Base-by-base conservation (phyloP, 2,888 invertebrate species). In the Sylvicola cinctus region DNA sequence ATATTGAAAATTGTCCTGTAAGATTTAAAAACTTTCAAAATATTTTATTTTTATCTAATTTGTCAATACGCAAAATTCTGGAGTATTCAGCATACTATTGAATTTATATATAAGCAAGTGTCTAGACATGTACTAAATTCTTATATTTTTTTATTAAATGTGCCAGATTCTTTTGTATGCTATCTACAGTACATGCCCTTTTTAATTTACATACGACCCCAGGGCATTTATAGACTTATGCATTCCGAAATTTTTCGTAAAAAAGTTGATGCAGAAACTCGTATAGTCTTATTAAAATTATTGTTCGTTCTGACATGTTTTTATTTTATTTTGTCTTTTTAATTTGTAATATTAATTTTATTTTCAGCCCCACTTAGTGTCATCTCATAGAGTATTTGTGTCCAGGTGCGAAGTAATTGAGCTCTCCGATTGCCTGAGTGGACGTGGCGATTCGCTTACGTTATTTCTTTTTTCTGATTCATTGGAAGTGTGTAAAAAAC, bases 1-100 rank as follows among this genome's bases (percentile, higher is more conserved):
- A 95, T 54, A 96, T 98, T 49, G 95, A 96, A 53, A 85, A 88
- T 56, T 95, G 93, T 58, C 95, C 96, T 42, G 85, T 85, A 55
- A 63, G 64, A 61, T 36, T 29, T 27, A 12, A 32, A 16, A 15
- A 31, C 29, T 17, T 31, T 30, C 17, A 23, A 23, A 25, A 12
- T 26, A 13, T 29, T 26, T 23, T 16, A 33, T 35, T 17, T 17
- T 17, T 31, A 16, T 39, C 16, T 12, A 27, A 32, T 38, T 23
- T 16, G n/a, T n/a, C n/a, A n/a, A n/a, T n/a, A n/a, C n/a, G n/a
- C n/a, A n/a, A n/a, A n/a, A n/a, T 15, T n/a, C 6, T 14, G 4
- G 17, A 5, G 5, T 34, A 35, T 15, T 30, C 8, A 10, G 8
- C 31, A n/a, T 15, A 31, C 10, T 3, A 31, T 2, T 16, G 11